phyloP scores from a whole-genome alignment of 2,888 invertebrate species.

The Pyrochroa serraticornis region DNA sequence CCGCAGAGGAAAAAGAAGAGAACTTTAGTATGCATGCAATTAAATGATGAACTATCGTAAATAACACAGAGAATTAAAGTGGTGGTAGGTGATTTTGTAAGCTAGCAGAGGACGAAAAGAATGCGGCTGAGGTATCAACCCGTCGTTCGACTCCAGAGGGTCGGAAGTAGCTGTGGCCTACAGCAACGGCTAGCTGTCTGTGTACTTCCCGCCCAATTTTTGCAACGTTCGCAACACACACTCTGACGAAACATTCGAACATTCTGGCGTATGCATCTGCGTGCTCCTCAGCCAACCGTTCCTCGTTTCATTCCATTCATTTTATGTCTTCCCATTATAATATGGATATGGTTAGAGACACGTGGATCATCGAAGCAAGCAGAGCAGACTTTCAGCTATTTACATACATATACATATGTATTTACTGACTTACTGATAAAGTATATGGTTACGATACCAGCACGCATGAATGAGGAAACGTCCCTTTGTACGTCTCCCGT shows the following conservation, averaged over 20 bases:
- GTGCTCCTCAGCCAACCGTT: conserved; percentile 23
- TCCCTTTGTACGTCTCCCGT: conserved; percentile 16
- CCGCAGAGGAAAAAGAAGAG: conserved; percentile 43
- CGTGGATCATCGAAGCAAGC: conserved; percentile 21
- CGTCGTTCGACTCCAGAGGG: conserved; percentile 57
- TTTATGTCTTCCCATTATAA: too few species aligned
- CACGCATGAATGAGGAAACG: conserved; percentile 19
- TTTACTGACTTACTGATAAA: conserved; percentile 14
- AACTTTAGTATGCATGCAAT: conserved; percentile 39
- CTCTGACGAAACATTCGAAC: conserved; percentile 38
- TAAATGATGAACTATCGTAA: conserved; percentile 13
- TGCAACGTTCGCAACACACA: conserved; percentile 40
- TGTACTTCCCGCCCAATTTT: conserved; percentile 57
- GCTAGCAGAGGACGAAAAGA: conserved; percentile 23
- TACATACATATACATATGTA: background rate
- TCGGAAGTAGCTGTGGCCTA: conserved; percentile 64
- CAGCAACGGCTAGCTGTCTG: conserved; percentile 73
- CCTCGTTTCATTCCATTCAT: background rate
- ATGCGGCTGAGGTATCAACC: conserved; percentile 53
- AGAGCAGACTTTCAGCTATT: conserved; percentile 25
- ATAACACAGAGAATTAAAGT: conserved; percentile 17
- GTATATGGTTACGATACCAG: conserved; percentile 22
- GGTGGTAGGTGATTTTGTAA: conserved; percentile 19
- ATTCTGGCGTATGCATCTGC: conserved; percentile 29
- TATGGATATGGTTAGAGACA: too few species aligned